These are phyloP conservation scores for Sycophila texana DNA, from an alignment of 2,888 invertebrate genomes.

Conservation along the genomic window DNA sequence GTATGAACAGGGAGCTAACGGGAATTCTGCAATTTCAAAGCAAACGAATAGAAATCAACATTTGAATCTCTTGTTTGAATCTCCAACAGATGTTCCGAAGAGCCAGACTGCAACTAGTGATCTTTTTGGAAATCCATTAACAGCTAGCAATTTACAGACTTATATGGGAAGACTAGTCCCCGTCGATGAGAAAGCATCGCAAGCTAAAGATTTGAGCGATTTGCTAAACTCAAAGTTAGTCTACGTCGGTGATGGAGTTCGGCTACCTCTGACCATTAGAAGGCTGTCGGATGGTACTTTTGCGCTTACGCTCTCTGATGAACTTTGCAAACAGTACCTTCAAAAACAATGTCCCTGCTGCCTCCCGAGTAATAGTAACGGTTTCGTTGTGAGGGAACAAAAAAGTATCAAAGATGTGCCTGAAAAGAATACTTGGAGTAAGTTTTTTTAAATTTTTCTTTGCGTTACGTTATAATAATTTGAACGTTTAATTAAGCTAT, in stretches of 20 bases:
- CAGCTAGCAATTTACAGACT: constrained; percentile 23
- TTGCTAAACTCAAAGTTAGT: constrained; percentile 62
- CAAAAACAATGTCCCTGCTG: constrained; percentile 66
- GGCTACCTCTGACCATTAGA: constrained; percentile 66
- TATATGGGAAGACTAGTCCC: constrained; percentile 62
- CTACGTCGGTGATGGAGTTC: constrained; percentile 68
- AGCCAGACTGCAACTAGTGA: not conserved
- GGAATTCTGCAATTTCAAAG: not conserved
- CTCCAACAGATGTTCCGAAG: not conserved
- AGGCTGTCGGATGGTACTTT: constrained; percentile 67
- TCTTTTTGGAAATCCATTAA: not conserved
- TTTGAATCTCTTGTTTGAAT: constrained; percentile 7
- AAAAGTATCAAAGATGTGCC: constrained; percentile 9
- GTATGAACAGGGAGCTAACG: not conserved
- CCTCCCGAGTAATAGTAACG: constrained; percentile 49
- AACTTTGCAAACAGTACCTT: constrained; percentile 63
- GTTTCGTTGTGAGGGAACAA: constrained; percentile 51
- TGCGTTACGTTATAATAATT: no score
- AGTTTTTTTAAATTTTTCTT: not conserved
- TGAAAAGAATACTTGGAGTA: constrained; percentile 4
- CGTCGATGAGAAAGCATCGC: constrained; percentile 30
- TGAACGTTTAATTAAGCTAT: no score
- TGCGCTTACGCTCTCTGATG: constrained; percentile 64
- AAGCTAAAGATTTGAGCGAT: constrained; percentile 38
- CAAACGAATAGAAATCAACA: not conserved